These are phyloP conservation scores for Scaptomyza hsui DNA, from an alignment of 1,140 invertebrate species.

Conservation along the genomic window DNA sequence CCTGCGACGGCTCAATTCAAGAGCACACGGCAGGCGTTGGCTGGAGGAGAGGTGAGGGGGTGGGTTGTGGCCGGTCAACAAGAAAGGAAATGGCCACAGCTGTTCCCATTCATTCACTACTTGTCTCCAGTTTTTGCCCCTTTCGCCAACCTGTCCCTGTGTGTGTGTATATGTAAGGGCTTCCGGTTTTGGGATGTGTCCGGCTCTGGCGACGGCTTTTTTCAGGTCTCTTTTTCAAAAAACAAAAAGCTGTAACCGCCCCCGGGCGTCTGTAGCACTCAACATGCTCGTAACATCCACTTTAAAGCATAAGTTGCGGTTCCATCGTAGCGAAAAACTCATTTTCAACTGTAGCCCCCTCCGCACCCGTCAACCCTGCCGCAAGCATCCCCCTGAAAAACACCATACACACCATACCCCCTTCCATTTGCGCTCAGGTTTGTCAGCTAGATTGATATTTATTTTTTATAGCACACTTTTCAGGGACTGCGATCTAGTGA, in stretches of 20 bases:
- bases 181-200: constrained; percentile 52
- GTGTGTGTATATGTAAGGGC: constrained; percentile 32
- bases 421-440: background rate
- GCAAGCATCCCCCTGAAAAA: background rate
- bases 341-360: constrained; percentile 27
- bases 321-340: constrained; percentile 58
- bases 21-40: background rate
- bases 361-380: too few relatives aligned
- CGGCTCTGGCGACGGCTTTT: constrained; percentile 13
- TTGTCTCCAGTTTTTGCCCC: constrained; percentile 48
- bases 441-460: constrained; percentile 69
- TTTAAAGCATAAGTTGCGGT: constrained; percentile 79
- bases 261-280: constrained; percentile 19
- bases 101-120: constrained; percentile 67
- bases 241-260: constrained; percentile 1
- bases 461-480: constrained; percentile 70
- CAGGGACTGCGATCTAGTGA: constrained; percentile 20
- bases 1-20: constrained; percentile 41
- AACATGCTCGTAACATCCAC: constrained; percentile 60
- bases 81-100: constrained; percentile 77
- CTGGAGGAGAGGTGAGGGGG: constrained; percentile 11
- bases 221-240: background rate
- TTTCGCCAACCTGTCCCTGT: constrained; percentile 2
- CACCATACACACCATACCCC: background rate
- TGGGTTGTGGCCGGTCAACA: constrained; percentile 7